Base-by-base conservation (phyloP, 2,113 vertebrate species). In the Cygnus atratus region DNA sequence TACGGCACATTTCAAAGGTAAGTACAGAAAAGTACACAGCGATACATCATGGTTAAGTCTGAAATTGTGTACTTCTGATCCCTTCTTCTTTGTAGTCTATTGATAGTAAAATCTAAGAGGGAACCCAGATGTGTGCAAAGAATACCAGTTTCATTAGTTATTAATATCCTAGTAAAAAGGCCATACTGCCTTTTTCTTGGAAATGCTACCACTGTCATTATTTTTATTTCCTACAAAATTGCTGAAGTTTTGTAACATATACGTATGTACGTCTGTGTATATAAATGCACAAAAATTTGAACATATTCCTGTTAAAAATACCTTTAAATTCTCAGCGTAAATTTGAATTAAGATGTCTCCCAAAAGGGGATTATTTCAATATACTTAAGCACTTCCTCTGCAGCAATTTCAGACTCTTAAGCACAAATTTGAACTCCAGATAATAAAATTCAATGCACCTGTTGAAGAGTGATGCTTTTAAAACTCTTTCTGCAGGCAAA, bases 1-100 rank as follows among this genome's bases (percentile, higher is more conserved):
- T 66, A 52, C 2, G 22, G 70, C 63, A 85, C 52, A 75, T 92
- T 88, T 84, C 61, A 92, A 93, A 90, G 71, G 3, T 33, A 85
- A 85, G 83, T 18, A 95, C 58, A 88, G 58, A 78, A 93, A 75
- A 76, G 70, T 61, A 61, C 57, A 68, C 3, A 65, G 79, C 75
- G 86, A 86, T 44, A 50, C 12, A 75, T 37, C 88, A 90, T 76
- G 94, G 90, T 92, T 95, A 82, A 76, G 86, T 46, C 2, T 41
- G 83, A 88, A 88, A 88, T 91, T 88, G 83, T 95, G 96, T 95
- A 84, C 70, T 84, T 96, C 86, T 92, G 92, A 96, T 92, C 84
- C 80, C 22, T n/a, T 91, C 76, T 39, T 35, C 92, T 97, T 93
- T 96, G 92, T 95, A 90, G 80, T 91, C 86, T 75, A 72, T 24